Base-by-base conservation (phyloP, 2,113 vertebrate species). In the Oreotrochilus melanogaster region DNA sequence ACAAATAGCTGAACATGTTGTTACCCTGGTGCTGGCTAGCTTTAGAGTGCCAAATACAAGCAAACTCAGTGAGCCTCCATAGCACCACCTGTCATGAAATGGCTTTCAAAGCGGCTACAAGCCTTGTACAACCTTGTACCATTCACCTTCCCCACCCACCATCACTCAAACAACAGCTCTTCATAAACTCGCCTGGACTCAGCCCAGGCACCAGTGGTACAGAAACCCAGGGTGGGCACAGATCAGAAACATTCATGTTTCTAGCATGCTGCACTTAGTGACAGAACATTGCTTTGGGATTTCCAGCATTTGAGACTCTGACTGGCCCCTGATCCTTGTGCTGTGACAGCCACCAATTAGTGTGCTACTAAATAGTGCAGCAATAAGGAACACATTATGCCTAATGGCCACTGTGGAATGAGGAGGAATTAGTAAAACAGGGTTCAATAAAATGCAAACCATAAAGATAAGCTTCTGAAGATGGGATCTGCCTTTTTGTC, bases 1-100 rank as follows among this genome's bases (percentile, higher is more conserved):
- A 99, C 98, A 99, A 99, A 98, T 98, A 98, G 98, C 98, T 98
- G 97, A 98, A 98, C 98, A 98, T 97, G 98, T 97, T 98, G 98
- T 97, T 94, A 98, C 97, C 98, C 98, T 97, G 98, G 98, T 98
- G 98, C 97, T 98, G 98, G 96, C 98, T 95, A 97, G 98, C 97
- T 98, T 98, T 78, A 65, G 95, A 96, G 93, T 89, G 93, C 94
- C 33, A 91, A 98, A 97, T 97, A 96, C 98, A 97, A 98, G 98
- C 97, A 45, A 88, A 97, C 97, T 98, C 98, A 96, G 97, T 96
- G 98, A 97, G 97, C 97, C 97, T 98, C 98, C 96, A 96, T 97
- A 96, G 97, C 97, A 97, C 98, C 98, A 98, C 98, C 98, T 98
- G 98, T 98, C 98, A 98, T 95, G 97, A 98, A 92, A 94, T 72